Percentiles rank a stretch among this genome's conserved stretches.
Evolutionary conservation across 2,797 vertebrate species (phyloP).

Genomic region (Cynopterus sphinx): DNA sequence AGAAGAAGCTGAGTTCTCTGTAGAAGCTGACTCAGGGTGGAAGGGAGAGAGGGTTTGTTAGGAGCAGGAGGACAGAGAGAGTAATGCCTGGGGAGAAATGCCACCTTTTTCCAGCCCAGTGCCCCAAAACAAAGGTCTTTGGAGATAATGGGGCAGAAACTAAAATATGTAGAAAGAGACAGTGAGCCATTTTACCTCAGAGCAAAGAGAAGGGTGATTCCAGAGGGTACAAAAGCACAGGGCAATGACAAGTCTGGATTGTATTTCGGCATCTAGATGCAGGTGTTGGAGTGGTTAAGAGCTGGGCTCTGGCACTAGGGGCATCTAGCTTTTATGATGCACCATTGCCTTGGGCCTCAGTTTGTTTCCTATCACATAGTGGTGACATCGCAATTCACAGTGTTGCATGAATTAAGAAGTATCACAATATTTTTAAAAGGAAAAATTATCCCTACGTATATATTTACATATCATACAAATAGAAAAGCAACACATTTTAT

Average conservation of each 20-base stretch:
- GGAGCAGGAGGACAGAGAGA: not conserved
- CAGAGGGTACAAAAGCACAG: too few species aligned
- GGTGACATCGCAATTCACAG: not conserved
- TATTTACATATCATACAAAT: not conserved
- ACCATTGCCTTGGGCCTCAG: not conserved
- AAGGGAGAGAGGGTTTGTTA: not conserved
- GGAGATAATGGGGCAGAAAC: not conserved
- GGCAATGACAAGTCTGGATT: not conserved
- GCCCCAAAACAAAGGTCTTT: not conserved
- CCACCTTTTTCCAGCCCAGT: not conserved
- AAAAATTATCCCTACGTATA: not conserved
- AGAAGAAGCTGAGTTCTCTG: rapidly evolving
- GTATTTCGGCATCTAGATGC: not conserved
- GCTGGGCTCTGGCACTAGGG: not conserved
- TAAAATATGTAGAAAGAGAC: not conserved
- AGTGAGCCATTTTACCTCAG: not conserved
- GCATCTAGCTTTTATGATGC: not conserved
- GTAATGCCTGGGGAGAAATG: too few species aligned
- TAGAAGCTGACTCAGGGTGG: not conserved
- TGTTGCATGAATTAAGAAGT: not conserved
- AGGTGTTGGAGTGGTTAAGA: too few species aligned
- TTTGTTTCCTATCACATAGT: not conserved
- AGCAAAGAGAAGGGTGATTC: not conserved
- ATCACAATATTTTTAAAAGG: not conserved
- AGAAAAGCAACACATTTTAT: not conserved